Percentiles rank a stretch among this genome's conserved stretches.
Conservation (phyloP, 2,113 vertebrate species). For the Heteronetta atricapilla region DNA sequence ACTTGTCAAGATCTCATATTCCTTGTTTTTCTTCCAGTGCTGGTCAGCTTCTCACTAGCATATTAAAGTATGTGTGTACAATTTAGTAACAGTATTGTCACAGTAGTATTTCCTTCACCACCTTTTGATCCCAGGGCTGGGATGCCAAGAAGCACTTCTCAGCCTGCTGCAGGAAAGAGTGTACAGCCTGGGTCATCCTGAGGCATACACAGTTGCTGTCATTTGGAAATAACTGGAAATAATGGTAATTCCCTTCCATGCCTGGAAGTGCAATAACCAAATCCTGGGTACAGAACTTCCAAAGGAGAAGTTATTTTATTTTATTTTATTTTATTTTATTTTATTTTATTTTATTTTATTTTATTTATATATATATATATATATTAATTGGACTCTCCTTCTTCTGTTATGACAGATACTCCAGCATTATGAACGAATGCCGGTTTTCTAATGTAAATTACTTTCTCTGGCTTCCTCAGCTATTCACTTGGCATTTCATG, state of each 20-base stretch:
- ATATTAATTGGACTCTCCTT: neutral
- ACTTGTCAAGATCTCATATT: neutral
- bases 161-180: neutral
- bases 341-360: neutral
- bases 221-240: neutral
- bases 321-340: neutral
- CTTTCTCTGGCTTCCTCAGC: neutral
- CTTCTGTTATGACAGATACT: neutral
- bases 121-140: neutral
- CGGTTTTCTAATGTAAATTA: neutral
- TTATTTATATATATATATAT: too few relatives aligned
- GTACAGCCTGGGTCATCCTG: neutral
- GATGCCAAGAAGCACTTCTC: neutral
- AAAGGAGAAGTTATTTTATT: neutral
- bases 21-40: neutral
- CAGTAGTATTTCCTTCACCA: neutral
- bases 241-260: neutral
- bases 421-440: neutral
- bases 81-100: neutral
- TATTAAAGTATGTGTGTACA: accelerated
- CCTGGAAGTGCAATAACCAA: neutral
- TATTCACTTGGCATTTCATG: neutral
- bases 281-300: accelerated
- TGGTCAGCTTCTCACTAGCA: neutral
- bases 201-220: neutral